A percentile compares a stretch with the other conserved stretches of the same genome.
phyloP scores from a whole-genome alignment of 2,888 invertebrate genomes.

The Ryuthela nishihirai region DNA sequence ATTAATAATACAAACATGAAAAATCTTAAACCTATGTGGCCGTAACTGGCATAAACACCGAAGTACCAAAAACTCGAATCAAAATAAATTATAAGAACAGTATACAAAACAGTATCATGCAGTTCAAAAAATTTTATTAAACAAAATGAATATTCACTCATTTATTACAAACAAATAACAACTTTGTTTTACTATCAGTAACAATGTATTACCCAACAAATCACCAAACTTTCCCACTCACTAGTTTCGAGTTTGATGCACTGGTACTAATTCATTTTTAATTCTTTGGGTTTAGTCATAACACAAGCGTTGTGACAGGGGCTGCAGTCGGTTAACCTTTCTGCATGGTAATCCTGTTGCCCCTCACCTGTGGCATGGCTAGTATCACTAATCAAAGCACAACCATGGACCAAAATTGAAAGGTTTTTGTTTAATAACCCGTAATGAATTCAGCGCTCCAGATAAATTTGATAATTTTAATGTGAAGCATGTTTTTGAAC shows the following conservation, averaged over 20 bases:
- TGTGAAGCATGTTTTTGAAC: no score
- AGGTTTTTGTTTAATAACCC: no score
- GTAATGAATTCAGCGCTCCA: no score
- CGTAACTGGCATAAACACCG: slow-evolving; percentile 27
- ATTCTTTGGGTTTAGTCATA: no score
- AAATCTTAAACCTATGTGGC: slow-evolving; percentile 36
- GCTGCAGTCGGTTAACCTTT: no score
- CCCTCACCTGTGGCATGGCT: no score
- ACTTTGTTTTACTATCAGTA: slow-evolving; percentile 29
- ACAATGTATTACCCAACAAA: slow-evolving; percentile 31
- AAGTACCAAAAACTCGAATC: slow-evolving; percentile 29
- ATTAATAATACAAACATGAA: slow-evolving; percentile 39
- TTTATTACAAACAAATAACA: slow-evolving; percentile 32
- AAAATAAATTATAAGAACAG: slow-evolving; percentile 31
- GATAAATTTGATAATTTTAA: no score
- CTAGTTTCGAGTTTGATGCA: slow-evolving; percentile 21
- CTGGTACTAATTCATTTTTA: no score
- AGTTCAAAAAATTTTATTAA: slow-evolving; percentile 29
- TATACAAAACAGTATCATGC: slow-evolving; percentile 34
- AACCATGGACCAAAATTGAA: no score
- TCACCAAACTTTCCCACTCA: slow-evolving; percentile 28
- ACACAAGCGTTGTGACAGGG: no score
- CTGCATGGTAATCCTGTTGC: no score
- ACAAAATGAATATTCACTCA: slow-evolving; percentile 34
- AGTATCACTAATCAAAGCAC: no score